Evolutionary conservation across 1,140 invertebrate species (phyloP), one percentile per base, ranked within the genome.

Genomic region (Venturia canescens): DNA sequence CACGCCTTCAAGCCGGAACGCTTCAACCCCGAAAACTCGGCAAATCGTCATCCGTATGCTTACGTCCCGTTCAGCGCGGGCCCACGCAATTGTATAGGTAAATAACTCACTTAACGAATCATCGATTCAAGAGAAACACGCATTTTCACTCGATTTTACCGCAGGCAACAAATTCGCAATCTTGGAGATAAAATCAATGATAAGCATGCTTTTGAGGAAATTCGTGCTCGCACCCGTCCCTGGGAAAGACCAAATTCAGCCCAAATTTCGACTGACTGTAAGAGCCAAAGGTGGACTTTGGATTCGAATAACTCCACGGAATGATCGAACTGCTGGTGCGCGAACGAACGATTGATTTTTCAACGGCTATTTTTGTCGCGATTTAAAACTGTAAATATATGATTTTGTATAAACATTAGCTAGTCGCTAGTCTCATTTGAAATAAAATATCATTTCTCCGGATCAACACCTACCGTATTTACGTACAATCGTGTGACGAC

Each of bases 51-150:
- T 88, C 93, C 94, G 0, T 95, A 93, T 80, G 93, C 93, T 3
- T 96, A 93, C 77, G 87, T 96, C 11, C 95, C 96, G 0, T 96
- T 96, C 85, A 95, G 95, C 75, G 94, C 94, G 1, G 96, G 96
- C 0, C 93, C 93, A 1, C 90, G 95, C 75, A 95, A 95, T 84
- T 95, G 95, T 81, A 95, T 95, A 66, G 95, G 94, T 94, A 87
- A 87, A 82, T 44, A 78, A 57, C 69, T 53, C 38, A 38, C 31
- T 69, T 38, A 38, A 70, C 21, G 75, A 50, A 53, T 82, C 78
- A 29, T 60, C n/a, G 29, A 76, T 26, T 82, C 44, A 27, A 38
- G 84, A 88, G 86, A 82, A 78, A 31, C 60, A 76, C 72, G 53
- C 81, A 23, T 83, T 57, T 5, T 29, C 31, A 23, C 7, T 23